These are phyloP conservation scores for Pyrrhosoma nymphula DNA, from an alignment of 2,888 invertebrate species.

Conservation along the genomic window DNA sequence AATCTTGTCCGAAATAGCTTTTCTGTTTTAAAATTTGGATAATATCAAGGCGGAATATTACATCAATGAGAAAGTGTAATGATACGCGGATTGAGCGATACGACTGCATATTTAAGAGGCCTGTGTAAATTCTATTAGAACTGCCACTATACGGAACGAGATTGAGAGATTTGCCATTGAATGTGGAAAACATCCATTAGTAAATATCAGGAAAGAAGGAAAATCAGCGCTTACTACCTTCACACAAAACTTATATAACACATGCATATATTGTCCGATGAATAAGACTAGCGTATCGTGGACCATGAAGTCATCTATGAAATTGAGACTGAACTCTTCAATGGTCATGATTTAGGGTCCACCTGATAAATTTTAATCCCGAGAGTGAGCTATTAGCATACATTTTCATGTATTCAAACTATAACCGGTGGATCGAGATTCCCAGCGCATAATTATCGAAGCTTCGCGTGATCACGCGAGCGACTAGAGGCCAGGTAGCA, in stretches of 20 bases:
- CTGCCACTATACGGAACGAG: background rate
- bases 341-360: background rate
- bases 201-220: background rate
- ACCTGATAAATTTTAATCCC: background rate
- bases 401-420: background rate
- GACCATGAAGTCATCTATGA: no score
- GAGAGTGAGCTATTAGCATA: slow-evolving; percentile 11
- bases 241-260: no score
- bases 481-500: background rate
- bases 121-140: background rate
- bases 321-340: background rate
- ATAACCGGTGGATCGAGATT: background rate
- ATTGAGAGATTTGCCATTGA: background rate
- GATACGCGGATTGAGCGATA: background rate
- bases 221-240: no score
- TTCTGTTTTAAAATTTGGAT: no score
- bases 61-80: background rate
- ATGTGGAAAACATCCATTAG: background rate
- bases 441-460: background rate
- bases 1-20: no score
- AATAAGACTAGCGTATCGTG: no score
- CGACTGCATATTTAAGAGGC: background rate
- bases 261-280: no score
- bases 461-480: background rate
- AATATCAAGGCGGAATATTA: background rate